phyloP scores from a whole-genome alignment of 2,888 invertebrate species.

The Deilephila porcellus region DNA sequence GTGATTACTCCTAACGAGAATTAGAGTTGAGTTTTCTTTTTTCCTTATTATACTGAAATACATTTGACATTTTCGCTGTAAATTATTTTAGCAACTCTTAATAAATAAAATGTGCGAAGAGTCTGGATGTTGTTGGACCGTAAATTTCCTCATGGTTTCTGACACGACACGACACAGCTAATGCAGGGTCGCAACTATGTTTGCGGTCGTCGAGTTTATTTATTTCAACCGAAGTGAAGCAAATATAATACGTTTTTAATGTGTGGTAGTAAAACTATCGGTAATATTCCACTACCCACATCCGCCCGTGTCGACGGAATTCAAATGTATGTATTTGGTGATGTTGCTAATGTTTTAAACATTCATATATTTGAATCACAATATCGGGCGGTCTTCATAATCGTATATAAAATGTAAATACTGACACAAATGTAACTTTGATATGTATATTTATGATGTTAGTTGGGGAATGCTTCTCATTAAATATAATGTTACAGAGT shows the following conservation, averaged over 20 bases:
- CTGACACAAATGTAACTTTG: conserved; percentile 11
- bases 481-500: not conserved
- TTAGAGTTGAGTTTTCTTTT: too few relatives aligned
- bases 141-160: too few relatives aligned
- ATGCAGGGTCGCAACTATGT: too few relatives aligned
- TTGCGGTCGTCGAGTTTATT: too few relatives aligned
- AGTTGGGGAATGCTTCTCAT: not conserved
- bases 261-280: not conserved
- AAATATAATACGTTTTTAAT: not conserved
- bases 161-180: too few relatives aligned
- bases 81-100: too few relatives aligned
- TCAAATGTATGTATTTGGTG: conserved; percentile 21
- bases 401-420: conserved; percentile 13
- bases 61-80: too few relatives aligned
- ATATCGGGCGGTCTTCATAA: conserved; percentile 6
- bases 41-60: too few relatives aligned
- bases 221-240: not conserved
- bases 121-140: too few relatives aligned
- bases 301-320: conserved; percentile 1
- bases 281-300: not conserved
- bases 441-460: conserved; percentile 16
- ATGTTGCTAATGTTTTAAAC: conserved; percentile 15
- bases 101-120: too few relatives aligned
- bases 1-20: too few relatives aligned
- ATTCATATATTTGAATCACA: conserved; percentile 12